Evolutionary conservation across 2,113 vertebrate species (phyloP).

Genomic region (Sardina pilchardus): DNA sequence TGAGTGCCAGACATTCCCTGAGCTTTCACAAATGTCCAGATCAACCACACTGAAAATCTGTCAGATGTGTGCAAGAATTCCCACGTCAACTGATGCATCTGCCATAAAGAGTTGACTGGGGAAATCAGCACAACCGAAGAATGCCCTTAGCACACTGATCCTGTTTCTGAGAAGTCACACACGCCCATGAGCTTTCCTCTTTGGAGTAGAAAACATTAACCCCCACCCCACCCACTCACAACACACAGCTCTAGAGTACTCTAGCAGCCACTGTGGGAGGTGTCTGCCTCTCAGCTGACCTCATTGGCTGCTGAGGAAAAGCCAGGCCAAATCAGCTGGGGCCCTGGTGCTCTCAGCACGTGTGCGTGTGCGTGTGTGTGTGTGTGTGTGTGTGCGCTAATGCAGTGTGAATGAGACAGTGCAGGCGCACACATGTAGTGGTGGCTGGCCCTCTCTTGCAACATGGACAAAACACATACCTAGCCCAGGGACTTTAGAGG

Average conservation of each 20-base stretch:
- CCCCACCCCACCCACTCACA: neutral
- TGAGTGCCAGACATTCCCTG: constrained; percentile 7
- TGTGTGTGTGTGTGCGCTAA: neutral
- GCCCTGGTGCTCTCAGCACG: constrained; percentile 39
- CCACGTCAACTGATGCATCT: neutral
- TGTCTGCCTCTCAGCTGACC: constrained; percentile 11
- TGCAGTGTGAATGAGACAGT: constrained; percentile 13
- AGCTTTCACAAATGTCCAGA: constrained; percentile 2
- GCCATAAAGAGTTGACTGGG: neutral
- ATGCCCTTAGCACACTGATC: constrained; percentile 8
- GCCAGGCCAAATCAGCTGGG: constrained; percentile 57
- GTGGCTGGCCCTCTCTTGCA: neutral
- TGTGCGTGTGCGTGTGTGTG: constrained; percentile 3
- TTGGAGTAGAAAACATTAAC: neutral
- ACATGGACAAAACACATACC: neutral
- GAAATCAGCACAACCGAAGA: constrained; percentile 26
- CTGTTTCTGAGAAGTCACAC: constrained; percentile 37
- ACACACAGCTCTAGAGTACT: constrained; percentile 13
- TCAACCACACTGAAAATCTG: neutral
- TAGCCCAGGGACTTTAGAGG: neutral
- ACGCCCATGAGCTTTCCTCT: constrained; percentile 37
- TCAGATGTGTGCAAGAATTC: neutral
- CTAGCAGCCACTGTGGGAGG: constrained; percentile 19
- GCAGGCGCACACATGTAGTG: neutral
- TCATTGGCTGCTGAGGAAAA: constrained; percentile 33